Percentiles rank a stretch among this genome's conserved stretches.
phyloP scores from a whole-genome alignment of 2,113 vertebrate genomes.

The Poecile atricapillus region DNA sequence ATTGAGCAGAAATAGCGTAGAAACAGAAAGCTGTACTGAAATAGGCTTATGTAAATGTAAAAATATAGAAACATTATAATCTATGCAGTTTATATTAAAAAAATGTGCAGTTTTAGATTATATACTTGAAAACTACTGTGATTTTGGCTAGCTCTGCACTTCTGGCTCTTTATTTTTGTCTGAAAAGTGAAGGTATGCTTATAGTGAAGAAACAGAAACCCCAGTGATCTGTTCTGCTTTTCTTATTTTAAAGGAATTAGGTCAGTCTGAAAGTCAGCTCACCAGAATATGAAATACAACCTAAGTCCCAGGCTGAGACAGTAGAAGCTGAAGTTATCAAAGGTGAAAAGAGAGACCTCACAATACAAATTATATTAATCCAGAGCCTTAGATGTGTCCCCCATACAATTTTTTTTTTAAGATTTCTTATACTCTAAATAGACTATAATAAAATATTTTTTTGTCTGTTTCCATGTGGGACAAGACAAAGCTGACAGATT shows the following conservation, averaged over 20 bases:
- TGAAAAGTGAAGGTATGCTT: background rate
- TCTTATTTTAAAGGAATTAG: background rate
- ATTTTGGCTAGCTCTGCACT: background rate
- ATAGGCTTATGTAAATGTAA: background rate
- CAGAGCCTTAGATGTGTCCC: background rate
- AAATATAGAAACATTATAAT: background rate
- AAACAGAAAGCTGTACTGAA: background rate
- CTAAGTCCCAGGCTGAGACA: background rate
- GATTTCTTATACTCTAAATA: background rate
- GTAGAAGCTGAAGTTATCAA: background rate
- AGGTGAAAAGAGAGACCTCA: background rate
- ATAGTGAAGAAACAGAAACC: background rate
- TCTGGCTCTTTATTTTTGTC: background rate
- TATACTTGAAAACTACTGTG: background rate
- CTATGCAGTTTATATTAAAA: background rate
- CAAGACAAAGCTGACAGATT: background rate
- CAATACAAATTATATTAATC: background rate
- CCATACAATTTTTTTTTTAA: fast-evolving
- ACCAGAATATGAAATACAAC: background rate
- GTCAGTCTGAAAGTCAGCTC: background rate
- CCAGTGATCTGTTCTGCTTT: background rate
- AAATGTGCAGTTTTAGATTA: background rate
- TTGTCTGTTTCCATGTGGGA: background rate
- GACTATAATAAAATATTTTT: background rate
- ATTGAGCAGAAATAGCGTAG: background rate